phyloP scores from a whole-genome alignment of 2,888 invertebrate genomes.

The Mystacides longicornis region DNA sequence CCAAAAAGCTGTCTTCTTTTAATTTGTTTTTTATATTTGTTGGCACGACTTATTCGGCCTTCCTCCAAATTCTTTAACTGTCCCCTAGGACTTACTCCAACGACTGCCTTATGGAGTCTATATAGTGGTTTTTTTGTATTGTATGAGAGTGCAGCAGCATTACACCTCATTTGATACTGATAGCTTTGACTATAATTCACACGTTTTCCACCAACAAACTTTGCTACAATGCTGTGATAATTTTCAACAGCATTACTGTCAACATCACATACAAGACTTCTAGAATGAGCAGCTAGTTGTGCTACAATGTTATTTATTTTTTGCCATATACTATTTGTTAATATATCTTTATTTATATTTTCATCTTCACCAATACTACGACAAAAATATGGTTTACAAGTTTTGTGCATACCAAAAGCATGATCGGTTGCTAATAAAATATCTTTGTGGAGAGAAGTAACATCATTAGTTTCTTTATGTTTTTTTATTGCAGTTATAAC shows the following conservation, averaged over 20 bases:
- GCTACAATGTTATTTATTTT: not conserved
- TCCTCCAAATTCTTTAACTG: constrained; percentile 20
- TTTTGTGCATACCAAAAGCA: constrained; percentile 2
- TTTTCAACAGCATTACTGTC: constrained; percentile 30
- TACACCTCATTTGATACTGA: constrained; percentile 30
- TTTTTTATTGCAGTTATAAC: not conserved
- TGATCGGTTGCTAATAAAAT: not conserved
- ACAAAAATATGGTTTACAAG: not conserved
- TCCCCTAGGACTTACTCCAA: constrained; percentile 15
- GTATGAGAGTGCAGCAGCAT: constrained; percentile 30
- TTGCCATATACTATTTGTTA: constrained; percentile 1
- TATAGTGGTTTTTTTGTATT: constrained; percentile 25
- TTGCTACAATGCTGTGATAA: constrained; percentile 30
- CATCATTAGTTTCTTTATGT: not conserved
- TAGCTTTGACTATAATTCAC: constrained; percentile 29
- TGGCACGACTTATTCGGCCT: constrained; percentile 4
- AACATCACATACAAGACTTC: constrained; percentile 27
- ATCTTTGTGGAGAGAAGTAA: not conserved
- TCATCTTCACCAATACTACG: not conserved
- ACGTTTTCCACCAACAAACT: constrained; percentile 32
- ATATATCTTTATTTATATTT: not conserved
- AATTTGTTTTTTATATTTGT: constrained; percentile 11
- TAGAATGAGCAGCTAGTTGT: constrained; percentile 9
- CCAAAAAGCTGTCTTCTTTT: not conserved
- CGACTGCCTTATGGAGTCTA: constrained; percentile 21